Evolutionary conservation across 2,113 vertebrate genomes (phyloP), one percentile per base, ranked within the genome.

Genomic region (Eurypyga helias): DNA sequence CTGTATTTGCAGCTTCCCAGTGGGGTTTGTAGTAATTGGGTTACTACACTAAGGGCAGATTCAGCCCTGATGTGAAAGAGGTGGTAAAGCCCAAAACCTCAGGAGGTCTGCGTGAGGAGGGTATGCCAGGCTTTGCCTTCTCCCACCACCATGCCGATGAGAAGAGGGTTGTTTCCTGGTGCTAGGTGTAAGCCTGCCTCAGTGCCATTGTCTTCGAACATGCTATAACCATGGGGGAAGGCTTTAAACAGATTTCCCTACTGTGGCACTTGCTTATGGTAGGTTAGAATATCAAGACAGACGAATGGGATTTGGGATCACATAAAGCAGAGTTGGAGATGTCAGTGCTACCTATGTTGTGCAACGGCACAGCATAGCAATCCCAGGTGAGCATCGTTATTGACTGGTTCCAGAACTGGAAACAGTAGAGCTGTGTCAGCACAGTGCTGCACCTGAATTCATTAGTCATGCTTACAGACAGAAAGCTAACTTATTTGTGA

Each of bases 401-500:
- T 88, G 70, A 79, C 36, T 64, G 29, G 34, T 60, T 91, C 57
- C 34, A 51, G 23, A 75, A 25, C 15, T 4, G 19, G 46, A 84
- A 97, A 62, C 51, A n/a, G 49, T 2, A 58, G 43, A 79, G 61
- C 43, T 91, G 65, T 78, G 69, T 61, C 78, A 84, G 93, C 72
- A 57, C 7, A 45, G 25, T 34, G 36, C 69, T 93, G 46, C n/a
- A 75, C 55, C 60, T 82, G 87, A 87, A 75, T 79, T 80, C 83
- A 91, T 93, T 58, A 84, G 52, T 75, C 45, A 76, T 10, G 64
- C 60, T 87, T 78, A 49, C 3, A 75, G 43, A 61, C 26, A 62
- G 66, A 72, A 91, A 85, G 26, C 23, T 82, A 67, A 91, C 38
- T 71, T 85, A 82, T 83, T 69, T 86, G 66, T 52, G 85, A 95